Conservation (phyloP, 2,797 vertebrate genomes). For the Ctenochaetus hawaiiensis region DNA sequence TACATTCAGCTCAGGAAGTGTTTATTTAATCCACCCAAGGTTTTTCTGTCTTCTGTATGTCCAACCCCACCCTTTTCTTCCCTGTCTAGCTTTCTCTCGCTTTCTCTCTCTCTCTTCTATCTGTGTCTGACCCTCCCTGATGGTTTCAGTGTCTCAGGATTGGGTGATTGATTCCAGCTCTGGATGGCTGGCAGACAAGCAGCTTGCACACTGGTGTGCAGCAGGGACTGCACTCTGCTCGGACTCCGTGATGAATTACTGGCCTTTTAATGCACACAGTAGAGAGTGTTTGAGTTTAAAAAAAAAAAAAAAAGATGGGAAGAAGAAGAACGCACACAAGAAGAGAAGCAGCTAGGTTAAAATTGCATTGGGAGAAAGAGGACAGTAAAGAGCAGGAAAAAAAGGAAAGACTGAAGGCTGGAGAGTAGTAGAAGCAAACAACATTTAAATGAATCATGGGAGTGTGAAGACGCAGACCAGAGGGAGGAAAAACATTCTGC, state of each 20-base stretch:
- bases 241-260: conserved; percentile 81
- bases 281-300: conserved; percentile 46
- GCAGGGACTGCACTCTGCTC: conserved; percentile 57
- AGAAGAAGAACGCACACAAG: conserved; percentile 5
- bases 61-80: conserved; percentile 22
- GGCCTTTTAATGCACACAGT: conserved; percentile 70
- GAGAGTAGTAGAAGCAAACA: conserved; percentile 21
- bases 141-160: conserved; percentile 71
- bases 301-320: conserved; percentile 20
- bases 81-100: conserved; percentile 27
- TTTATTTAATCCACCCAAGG: conserved; percentile 48
- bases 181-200: conserved; percentile 68
- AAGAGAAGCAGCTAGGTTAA: conserved; percentile 28
- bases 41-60: conserved; percentile 52
- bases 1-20: conserved; percentile 37
- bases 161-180: conserved; percentile 82
- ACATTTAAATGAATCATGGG: conserved; percentile 59
- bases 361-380: conserved; percentile 13
- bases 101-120: conserved; percentile 42
- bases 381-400: neutral
- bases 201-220: conserved; percentile 70
- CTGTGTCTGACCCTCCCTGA: conserved; percentile 60
- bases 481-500: conserved; percentile 48
- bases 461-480: conserved; percentile 55
- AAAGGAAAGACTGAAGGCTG: conserved; percentile 1